Base-by-base conservation (phyloP, 1,140 invertebrate species). In the Proctacanthus coquilletti region DNA sequence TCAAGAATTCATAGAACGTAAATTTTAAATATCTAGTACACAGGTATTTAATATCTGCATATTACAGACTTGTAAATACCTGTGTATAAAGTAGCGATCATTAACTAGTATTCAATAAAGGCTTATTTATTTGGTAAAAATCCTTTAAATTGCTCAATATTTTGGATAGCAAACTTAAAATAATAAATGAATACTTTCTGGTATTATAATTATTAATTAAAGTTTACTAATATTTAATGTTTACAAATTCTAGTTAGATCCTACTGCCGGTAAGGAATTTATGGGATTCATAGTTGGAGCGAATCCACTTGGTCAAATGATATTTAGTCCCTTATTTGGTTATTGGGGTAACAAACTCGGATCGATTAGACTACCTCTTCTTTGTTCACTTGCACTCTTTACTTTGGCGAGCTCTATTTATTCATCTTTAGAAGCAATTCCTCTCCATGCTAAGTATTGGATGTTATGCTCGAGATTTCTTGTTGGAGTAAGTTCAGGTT, bases 261-360 rank as follows among this genome's bases (percentile, higher is more conserved):
- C 70, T 32, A 64, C 62, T 11, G 73, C 82, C 10, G 75, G 72
- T 31, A 85, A 88, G 53, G 77, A 80, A 59, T 83, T 83, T 50
- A 75, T 89, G 65, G 84, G 86, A 17, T 76, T 78, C 50, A 75
- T 87, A 10, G 81, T 92, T 15, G 86, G 84, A 11, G 79, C 82
- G 9, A 88, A 88, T 65, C 87, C 86, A 21, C 63, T 92, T 18
- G 86, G 80, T 3, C 86, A 92, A 66, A 78, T 92, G 71, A 53
- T 88, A 21, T 84, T 85, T 48, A 89, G 86, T 4, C 86, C 86
- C 8, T 53, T 91, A 40, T 70, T 89, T 38, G 88, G 88, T 13
- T 78, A 74, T 69, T 86, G 84, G 82, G 75, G 77, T 17, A 89
- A 88, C 60, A 74, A 70, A 47, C 56, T 76, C 4, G 72, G 72